Base-by-base conservation (phyloP, 2,888 invertebrate species). In the Oxycera nigricornis region DNA sequence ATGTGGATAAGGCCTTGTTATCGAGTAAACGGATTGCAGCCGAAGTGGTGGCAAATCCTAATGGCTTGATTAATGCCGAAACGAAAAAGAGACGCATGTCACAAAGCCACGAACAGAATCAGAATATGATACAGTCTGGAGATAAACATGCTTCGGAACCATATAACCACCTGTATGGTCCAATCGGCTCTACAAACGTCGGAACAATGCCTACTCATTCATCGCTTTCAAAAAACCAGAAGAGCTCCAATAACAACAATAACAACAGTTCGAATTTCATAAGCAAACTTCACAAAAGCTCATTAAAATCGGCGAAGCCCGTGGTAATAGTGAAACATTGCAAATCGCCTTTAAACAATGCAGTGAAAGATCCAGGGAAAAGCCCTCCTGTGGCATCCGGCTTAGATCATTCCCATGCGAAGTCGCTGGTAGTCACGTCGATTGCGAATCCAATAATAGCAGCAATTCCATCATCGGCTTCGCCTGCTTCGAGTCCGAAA, bases 161-260 rank as follows among this genome's bases (percentile, higher is more conserved):
- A 14, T 75, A 76, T 62, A 50, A 50, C 41, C 76, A 76, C 62
- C 65, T 78, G 20, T 76, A 77, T 39, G 77, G 77, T 9, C 78
- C 81, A 46, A 87, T 90, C 77, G 91, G 91, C 41, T 91, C 91
- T n/a, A 91, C 91, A 68, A 91, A 91, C 84, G 88, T 89, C 78
- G 91, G 91, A 76, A 91, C 91, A 39, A 87, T 91, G 78, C 86
- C 85, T 67, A 26, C 62, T 30, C 78, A 78, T 79, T 76, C 77
- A 57, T 76, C 76, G 65, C 74, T 77, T 28, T 78, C 77, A 75
- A 76, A 76, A 79, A 77, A 74, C 74, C 78, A 77, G 75, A 79
- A 79, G 73, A 75, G 76, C 14, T 74, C 77, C 50, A 77, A 70
- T 28, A 78, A 75, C 31, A 77, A 74, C 70, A 77, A 74, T 73